Evolutionary conservation across 2,797 vertebrate species (phyloP), one percentile per base, ranked within the genome.

Genomic region (Microctenopoma steveboyesi): DNA sequence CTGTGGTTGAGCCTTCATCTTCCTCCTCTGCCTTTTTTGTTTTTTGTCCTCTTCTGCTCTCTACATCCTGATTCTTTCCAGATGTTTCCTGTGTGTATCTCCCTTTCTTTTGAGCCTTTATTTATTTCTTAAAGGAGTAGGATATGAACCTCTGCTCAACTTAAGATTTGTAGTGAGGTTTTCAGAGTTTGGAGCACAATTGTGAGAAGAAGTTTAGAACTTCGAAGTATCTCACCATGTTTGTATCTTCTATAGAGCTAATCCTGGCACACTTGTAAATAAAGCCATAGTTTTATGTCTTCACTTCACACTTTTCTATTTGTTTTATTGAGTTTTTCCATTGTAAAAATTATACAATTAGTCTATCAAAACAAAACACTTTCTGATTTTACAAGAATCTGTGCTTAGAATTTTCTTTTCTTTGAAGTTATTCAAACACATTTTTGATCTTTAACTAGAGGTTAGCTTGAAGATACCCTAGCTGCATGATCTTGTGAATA

Each of bases 61-160:
- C 81, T 80, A 66, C 63, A 22, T 76, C 78, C 81, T 93, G 90
- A 94, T 94, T 90, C 72, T 92, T 96, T 84, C 96, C 97, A 98
- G 97, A 97, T 98, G 96, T 97, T 97, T 97, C 95, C 96, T 89
- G 46, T 86, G 74, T 58, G 54, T 69, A 61, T 65, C 54, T 71
- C 49, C 66, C 39, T 67, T 45, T 73, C 9, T 55, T 63, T 51
- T 68, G 61, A 69, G 28, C 63, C n/a, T 15, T 33, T 69, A 74
- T 79, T 76, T 79, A 73, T 86, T 87, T 81, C 78, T 79, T 69
- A 62, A 85, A 85, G 76, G 58, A 86, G 77, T 51, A 76, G 83
- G 80, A 90, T 83, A 71, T 83, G 76, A 88, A 88, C 58, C 42
- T 77, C 80, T 72, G 82, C 59, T 82, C 68, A 69, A 30, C 69